Conservation (phyloP, 2,113 vertebrate genomes). For the Micromys minutus region DNA sequence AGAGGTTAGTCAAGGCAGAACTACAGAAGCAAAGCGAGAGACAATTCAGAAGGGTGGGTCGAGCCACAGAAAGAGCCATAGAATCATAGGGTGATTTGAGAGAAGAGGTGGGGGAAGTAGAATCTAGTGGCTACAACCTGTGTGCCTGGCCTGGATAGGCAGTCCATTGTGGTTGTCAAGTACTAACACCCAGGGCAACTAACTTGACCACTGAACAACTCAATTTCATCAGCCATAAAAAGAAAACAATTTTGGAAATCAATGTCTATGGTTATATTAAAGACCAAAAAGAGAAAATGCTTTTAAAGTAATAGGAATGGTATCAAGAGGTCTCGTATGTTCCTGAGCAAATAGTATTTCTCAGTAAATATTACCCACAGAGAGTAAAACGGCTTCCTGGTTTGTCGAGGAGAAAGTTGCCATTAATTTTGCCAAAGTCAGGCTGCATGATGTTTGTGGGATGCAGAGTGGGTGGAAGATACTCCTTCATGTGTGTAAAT, state of each 20-base stretch:
- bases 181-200: neutral
- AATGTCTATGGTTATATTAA: neutral
- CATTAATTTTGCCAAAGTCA: neutral
- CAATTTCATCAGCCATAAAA: neutral
- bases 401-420: neutral
- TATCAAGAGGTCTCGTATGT: too few species aligned
- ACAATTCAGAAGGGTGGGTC: neutral
- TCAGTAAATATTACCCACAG: neutral
- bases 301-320: neutral
- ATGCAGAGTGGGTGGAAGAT: neutral
- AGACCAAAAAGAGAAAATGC: neutral
- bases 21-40: neutral
- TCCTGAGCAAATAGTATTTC: neutral
- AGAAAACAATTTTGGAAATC: neutral
- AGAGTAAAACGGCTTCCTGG: neutral
- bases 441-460: neutral
- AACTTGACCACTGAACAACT: neutral
- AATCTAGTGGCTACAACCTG: fast-evolving
- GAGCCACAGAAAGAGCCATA: fast-evolving
- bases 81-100: neutral
- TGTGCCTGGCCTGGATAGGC: neutral
- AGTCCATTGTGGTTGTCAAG: neutral
- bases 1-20: neutral
- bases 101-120: fast-evolving
- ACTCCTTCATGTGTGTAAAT: neutral